phyloP scores from a whole-genome alignment of 2,888 invertebrate species.

The Lithodes maja region DNA sequence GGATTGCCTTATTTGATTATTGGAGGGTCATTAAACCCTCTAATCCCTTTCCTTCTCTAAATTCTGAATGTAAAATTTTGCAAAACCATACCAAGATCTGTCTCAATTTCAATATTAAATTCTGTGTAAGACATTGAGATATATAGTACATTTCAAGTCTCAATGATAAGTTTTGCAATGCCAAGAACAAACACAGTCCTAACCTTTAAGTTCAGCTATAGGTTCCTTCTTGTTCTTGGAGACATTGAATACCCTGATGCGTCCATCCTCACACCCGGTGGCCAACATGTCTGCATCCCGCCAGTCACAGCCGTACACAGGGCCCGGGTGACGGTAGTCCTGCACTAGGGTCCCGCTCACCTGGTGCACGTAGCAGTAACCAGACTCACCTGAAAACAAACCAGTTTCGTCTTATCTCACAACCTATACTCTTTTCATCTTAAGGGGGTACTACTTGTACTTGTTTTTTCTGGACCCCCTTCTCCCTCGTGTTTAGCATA shows the following conservation, averaged over 20 bases:
- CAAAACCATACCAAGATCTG: too few relatives aligned
- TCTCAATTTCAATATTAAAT: too few relatives aligned
- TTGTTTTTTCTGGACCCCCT: too few relatives aligned
- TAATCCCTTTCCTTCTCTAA: too few relatives aligned
- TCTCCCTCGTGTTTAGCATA: too few relatives aligned
- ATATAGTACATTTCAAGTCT: too few relatives aligned
- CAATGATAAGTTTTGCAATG: too few relatives aligned
- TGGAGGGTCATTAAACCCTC: too few relatives aligned
- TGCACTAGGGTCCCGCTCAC: conserved; percentile 74
- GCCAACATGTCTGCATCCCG: conserved; percentile 75
- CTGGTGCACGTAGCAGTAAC: conserved; percentile 75
- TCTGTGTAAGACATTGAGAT: too few relatives aligned
- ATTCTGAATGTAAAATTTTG: too few relatives aligned
- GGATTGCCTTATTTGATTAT: too few relatives aligned
- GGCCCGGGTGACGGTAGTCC: conserved; percentile 74
- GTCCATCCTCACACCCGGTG: conserved; percentile 75
- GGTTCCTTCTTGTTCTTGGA: conserved; percentile 73
- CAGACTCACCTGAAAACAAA: conserved; percentile 73
- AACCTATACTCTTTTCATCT: not conserved
- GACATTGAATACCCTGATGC: conserved; percentile 74
- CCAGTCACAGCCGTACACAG: conserved; percentile 76
- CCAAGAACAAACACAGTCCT: not conserved
- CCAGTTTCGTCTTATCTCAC: not conserved
- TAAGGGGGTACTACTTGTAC: not conserved
- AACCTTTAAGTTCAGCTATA: conserved; percentile 73